A percentile compares a stretch with the other conserved stretches of the same genome.
These are phyloP conservation scores for Takifugu ocellatus DNA, from an alignment of 2,797 vertebrate species.

Conservation along the genomic window DNA sequence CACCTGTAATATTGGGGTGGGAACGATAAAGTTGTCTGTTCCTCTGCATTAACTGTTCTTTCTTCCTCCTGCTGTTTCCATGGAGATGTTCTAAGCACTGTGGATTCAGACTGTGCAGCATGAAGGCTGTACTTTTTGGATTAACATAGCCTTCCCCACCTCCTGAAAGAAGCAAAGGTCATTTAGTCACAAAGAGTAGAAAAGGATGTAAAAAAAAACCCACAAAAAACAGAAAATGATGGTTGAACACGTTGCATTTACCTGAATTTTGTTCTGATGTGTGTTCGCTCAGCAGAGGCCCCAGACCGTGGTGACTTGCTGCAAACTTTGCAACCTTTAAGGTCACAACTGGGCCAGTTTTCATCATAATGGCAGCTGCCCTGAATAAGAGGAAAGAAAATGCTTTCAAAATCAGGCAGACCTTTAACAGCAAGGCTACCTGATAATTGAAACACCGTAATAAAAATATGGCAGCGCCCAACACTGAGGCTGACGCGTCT, in stretches of 20 bases:
- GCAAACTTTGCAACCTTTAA: slow-evolving; percentile 89
- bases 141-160: slow-evolving; percentile 63
- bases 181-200: slow-evolving; percentile 51
- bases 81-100: slow-evolving; percentile 72
- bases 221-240: neutral
- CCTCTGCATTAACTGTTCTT: slow-evolving; percentile 80
- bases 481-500: too few species aligned
- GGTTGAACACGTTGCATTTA: slow-evolving; percentile 31
- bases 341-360: slow-evolving; percentile 87
- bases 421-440: too few species aligned
- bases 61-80: slow-evolving; percentile 73
- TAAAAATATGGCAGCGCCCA: too few species aligned
- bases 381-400: slow-evolving; percentile 59
- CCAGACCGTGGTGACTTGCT: slow-evolving; percentile 86
- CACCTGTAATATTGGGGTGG: slow-evolving; percentile 88
- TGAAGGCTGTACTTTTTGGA: slow-evolving; percentile 75
- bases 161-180: slow-evolving; percentile 21
- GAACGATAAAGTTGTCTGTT: slow-evolving; percentile 86
- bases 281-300: slow-evolving; percentile 81
- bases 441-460: too few species aligned
- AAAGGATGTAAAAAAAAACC: neutral
- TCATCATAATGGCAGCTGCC: slow-evolving; percentile 90
- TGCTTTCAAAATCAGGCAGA: neutral
- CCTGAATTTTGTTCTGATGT: slow-evolving; percentile 76
- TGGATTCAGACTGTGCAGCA: slow-evolving; percentile 73